A percentile compares a stretch with the other conserved stretches of the same genome.
These are phyloP conservation scores for Pedetes capensis DNA, from an alignment of 2,113 vertebrate genomes.

Conservation along the genomic window DNA sequence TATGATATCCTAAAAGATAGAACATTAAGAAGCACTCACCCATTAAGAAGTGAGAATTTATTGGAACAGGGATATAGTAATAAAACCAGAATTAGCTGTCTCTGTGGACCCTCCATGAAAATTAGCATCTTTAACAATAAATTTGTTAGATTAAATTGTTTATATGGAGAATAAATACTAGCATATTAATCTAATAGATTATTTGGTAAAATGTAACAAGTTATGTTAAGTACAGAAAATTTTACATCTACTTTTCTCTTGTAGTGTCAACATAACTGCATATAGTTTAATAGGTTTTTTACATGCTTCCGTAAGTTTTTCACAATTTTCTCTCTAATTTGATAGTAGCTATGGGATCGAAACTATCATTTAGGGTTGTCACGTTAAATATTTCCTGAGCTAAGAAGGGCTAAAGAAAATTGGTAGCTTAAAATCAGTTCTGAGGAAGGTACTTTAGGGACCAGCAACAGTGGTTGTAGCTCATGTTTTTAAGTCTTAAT, in stretches of 20 bases:
- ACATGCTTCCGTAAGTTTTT: background rate
- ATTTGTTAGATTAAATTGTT: background rate
- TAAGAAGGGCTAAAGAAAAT: constrained; percentile 18
- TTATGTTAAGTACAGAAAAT: constrained; percentile 7
- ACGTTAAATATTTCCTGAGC: background rate
- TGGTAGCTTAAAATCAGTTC: background rate
- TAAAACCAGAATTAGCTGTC: background rate
- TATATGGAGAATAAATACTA: background rate
- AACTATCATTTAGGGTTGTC: background rate
- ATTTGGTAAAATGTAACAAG: background rate
- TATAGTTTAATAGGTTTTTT: constrained; percentile 7
- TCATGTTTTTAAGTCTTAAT: background rate
- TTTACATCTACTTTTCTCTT: background rate
- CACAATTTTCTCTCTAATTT: background rate
- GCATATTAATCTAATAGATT: background rate
- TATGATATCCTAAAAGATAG: background rate
- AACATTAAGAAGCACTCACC: background rate
- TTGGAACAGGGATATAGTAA: background rate
- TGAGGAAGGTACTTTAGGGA: background rate
- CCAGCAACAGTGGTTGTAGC: background rate
- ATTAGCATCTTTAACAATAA: background rate
- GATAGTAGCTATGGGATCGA: background rate
- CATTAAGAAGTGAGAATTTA: constrained; percentile 8
- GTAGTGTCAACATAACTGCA: background rate
- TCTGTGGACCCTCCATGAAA: background rate